Percentiles rank a stretch among this genome's conserved stretches.
phyloP scores from a whole-genome alignment of 2,888 invertebrate species.

The Ormyrus labotus region DNA sequence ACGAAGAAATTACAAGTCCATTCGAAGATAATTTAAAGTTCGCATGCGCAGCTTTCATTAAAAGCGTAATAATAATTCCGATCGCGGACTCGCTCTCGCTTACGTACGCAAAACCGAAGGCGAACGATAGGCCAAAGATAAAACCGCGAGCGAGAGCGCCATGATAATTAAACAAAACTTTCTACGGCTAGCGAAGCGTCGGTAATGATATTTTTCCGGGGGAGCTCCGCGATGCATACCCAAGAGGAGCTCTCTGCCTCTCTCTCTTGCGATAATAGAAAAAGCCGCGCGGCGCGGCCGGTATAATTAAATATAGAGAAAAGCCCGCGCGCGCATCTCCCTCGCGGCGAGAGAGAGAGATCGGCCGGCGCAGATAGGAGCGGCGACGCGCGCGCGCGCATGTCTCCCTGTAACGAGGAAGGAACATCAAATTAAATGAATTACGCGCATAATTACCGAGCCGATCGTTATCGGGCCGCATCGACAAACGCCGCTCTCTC shows the following conservation, averaged over 20 bases:
- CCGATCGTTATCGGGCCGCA: slow-evolving; percentile 65
- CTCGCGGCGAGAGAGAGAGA: not conserved
- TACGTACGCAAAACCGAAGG: slow-evolving; percentile 7
- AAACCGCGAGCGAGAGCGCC: not conserved
- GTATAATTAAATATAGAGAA: slow-evolving; percentile 26
- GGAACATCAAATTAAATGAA: slow-evolving; percentile 70
- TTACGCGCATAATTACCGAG: slow-evolving; percentile 69
- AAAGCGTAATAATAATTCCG: too few species aligned
- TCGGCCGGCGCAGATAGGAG: not conserved
- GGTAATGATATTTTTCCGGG: slow-evolving; percentile 34
- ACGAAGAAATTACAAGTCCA: too few species aligned
- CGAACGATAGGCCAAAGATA: not conserved
- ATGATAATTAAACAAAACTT: slow-evolving; percentile 22
- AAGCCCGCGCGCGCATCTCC: not conserved
- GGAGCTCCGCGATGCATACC: too few species aligned
- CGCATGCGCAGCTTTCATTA: too few species aligned
- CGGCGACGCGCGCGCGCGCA: not conserved
- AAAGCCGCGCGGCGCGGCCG: not conserved
- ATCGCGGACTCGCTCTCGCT: too few species aligned
- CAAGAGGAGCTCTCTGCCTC: too few species aligned
- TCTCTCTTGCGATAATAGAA: not conserved
- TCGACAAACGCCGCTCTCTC: slow-evolving; percentile 65
- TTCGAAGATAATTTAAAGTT: too few species aligned
- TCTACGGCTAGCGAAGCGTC: slow-evolving; percentile 6
- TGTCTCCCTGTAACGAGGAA: slow-evolving; percentile 56